Evolutionary conservation across 2,113 vertebrate species (phyloP), one percentile per base, ranked within the genome.

Genomic region (Oryzias curvinotus): DNA sequence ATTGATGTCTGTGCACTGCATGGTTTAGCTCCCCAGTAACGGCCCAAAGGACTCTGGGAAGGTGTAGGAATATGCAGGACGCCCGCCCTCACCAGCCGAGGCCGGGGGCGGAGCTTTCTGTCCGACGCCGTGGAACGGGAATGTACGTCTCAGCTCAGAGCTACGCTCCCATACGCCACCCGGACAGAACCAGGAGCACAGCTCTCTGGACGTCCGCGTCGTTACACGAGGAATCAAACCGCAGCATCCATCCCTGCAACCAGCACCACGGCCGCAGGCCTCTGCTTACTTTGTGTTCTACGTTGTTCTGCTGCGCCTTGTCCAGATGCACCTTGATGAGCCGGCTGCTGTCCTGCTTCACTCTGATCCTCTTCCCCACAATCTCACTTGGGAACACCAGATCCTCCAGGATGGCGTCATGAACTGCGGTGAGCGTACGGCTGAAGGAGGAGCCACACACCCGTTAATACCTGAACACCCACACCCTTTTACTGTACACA

Each of bases 291-390:
- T 99, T 98, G 91, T 99, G 97, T 89, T 99, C 97, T 60, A 99
- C 96, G 28, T 99, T 99, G 91, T 98, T 99, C 91, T 98, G 97
- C 88, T 99, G 97, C 12, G 97, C 96, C 90, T 98, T 98, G 90
- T 99, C 97, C 89, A 99, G 89, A 21, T 98, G 97, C 52, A 99
- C 96, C 91, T 98, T 98, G 85, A 99, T 98, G 84, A 99, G 97
- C 68, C 97, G 88, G 89, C 96, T 98, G 92, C 94, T 94, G 2
- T 99, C 97, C 88, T 96, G 88, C 63, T 99, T 99, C 60, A 99
- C 95, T 0, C 95, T 88, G 90, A 98, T 97, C 87, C 97, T 93
- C 89, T 98, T 98, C 57, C 97, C 97, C 87, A 99, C 97, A 2
- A 98, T 98, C 91, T 99, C 96, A 47, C 97, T 99, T 19, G 97